A percentile compares a stretch with the other conserved stretches of the same genome.
Evolutionary conservation across 2,113 vertebrate genomes (phyloP).

Genomic region (Oryctolagus cuniculus): DNA sequence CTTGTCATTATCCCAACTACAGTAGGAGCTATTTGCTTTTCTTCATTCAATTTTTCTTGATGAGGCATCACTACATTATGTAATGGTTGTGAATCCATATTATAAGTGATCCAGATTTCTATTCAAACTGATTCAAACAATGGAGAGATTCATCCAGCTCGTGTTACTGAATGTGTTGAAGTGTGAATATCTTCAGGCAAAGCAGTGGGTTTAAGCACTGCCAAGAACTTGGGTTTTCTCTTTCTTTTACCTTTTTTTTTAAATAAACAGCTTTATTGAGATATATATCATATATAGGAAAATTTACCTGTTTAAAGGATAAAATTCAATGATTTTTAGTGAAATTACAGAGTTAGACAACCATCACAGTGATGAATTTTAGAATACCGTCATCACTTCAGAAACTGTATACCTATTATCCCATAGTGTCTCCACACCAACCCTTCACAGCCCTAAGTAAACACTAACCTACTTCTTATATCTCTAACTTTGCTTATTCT

Average conservation of each 20-base stretch:
- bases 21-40: neutral
- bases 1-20: neutral
- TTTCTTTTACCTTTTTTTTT: neutral
- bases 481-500: slow-evolving; percentile 2
- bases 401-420: neutral
- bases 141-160: neutral
- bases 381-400: neutral
- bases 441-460: neutral
- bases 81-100: neutral
- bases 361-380: neutral
- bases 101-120: slow-evolving; percentile 6
- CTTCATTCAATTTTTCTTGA: neutral
- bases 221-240: neutral
- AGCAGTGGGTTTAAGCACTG: neutral
- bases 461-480: neutral
- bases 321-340: neutral
- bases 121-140: neutral
- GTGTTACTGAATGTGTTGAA: too few relatives aligned
- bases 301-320: neutral
- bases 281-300: neutral
- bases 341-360: neutral
- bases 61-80: neutral
- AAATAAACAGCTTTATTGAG: neutral
- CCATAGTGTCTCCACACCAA: neutral
- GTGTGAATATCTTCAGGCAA: neutral